These are phyloP conservation scores for Herpetotheres cachinnans DNA, from an alignment of 2,113 vertebrate genomes.

Conservation along the genomic window DNA sequence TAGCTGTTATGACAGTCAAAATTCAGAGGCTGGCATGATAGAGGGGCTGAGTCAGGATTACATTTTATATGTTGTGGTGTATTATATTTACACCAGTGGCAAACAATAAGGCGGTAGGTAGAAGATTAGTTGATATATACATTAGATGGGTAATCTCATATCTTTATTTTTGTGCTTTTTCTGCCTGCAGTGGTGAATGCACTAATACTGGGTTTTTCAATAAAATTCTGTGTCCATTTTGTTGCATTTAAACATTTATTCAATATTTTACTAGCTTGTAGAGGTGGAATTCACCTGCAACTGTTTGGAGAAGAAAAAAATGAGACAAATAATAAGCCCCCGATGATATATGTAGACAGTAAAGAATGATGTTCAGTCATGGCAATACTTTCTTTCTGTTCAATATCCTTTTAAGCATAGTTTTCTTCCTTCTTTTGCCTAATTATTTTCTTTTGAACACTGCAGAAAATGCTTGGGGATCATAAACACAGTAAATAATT, in stretches of 20 bases:
- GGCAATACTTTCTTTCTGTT: background rate
- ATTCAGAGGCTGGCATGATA: background rate
- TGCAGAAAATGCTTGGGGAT: background rate
- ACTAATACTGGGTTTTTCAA: background rate
- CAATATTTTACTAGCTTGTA: background rate
- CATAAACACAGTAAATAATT: background rate
- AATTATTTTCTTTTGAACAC: background rate
- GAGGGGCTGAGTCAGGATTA: background rate
- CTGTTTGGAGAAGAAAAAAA: background rate
- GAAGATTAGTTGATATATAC: background rate
- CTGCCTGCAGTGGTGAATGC: background rate
- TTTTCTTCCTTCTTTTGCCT: background rate
- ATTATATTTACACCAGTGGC: background rate
- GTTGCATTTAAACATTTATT: background rate
- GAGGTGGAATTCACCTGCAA: background rate
- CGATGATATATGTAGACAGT: background rate
- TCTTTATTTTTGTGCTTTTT: background rate
- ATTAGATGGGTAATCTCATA: background rate
- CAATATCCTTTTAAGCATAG: background rate
- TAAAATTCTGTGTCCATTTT: background rate
- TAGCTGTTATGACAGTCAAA: background rate
- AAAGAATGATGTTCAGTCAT: background rate
- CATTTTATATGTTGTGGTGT: background rate
- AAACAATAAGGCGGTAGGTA: background rate
- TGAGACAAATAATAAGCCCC: background rate